These are phyloP conservation scores for Axis porcinus DNA, from an alignment of 2,113 vertebrate species.

Conservation along the genomic window DNA sequence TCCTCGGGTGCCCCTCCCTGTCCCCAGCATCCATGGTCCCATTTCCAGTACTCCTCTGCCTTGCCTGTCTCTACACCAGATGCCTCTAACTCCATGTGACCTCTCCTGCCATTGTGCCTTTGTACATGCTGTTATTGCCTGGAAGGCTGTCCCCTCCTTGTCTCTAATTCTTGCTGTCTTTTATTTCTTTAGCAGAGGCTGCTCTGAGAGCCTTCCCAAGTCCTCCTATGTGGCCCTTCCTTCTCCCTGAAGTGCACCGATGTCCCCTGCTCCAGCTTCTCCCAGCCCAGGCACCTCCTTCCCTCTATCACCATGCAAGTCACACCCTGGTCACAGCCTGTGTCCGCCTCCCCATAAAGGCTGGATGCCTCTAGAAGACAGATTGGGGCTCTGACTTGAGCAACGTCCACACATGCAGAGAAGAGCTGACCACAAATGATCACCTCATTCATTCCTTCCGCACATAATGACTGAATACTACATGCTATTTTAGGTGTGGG, in stretches of 20 bases:
- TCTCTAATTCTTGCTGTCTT: not conserved
- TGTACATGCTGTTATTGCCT: not conserved
- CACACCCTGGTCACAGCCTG: not conserved
- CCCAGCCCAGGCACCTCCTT: not conserved
- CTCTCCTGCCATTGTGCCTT: not conserved
- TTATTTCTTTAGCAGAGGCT: not conserved
- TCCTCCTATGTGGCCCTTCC: fast-evolving
- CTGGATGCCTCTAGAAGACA: constrained; percentile 17
- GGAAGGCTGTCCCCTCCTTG: not conserved
- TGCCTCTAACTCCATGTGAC: fast-evolving
- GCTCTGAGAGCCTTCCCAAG: not conserved
- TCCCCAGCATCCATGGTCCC: not conserved
- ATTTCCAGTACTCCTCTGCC: no score
- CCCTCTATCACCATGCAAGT: not conserved
- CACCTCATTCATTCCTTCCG: not conserved
- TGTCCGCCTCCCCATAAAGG: not conserved
- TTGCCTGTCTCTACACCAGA: not conserved
- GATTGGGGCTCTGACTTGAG: not conserved
- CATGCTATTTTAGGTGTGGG: not conserved
- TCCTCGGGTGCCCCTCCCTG: fast-evolving
- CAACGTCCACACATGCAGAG: not conserved
- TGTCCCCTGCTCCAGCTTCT: not conserved
- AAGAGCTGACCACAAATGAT: not conserved
- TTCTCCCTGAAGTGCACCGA: not conserved
- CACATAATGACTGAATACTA: not conserved